Evolutionary conservation across 2,888 invertebrate genomes (phyloP), one percentile per base, ranked within the genome.

Genomic region (Therioaphis trifolii): DNA sequence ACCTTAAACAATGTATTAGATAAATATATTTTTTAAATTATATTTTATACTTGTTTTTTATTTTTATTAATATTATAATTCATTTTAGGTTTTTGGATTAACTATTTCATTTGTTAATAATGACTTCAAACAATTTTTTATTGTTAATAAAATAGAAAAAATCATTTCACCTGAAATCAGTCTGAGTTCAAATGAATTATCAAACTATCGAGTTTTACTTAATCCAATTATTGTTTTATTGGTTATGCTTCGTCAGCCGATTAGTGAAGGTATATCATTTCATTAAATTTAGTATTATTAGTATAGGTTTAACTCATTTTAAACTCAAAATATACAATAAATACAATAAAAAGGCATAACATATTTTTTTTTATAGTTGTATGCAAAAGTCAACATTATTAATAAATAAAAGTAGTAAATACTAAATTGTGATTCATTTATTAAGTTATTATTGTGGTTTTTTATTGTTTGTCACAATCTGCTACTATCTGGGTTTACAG

Each of bases 31-130:
- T 46, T 40, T n/a, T 1, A 40, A 55, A 43, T 52, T 2, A 7
- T 21, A 5, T n/a, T 27, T 40, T 21, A 15, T 66, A 24, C 24
- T 52, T 35, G 18, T 40, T 2, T 24, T 7, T 0, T 35, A 14
- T n/a, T 77, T n/a, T 21, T n/a, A 35, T 52, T 52, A 21, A 61
- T 12, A 11, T 12, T 4, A 0, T 24, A 40, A 52, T 66, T 29
- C 18, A 63, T 82, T 74, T 46, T 21, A 82, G 82, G 40, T 52
- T 21, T 82, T 74, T 63, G 82, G 82, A 52, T 82, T 66, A 49
- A 74, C 82, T 27, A 18, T 82, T 9, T 52, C 63, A 4, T 63
- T 40, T 35, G 40, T 66, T 40, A 72, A 49, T 43, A 7, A 69
- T 15, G 40, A 66, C 14, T 29, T 3, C 24, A 82, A 82, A 49